A percentile compares a stretch with the other conserved stretches of the same genome.
Conservation (phyloP, 1,140 invertebrate species). For the Penaeus chinensis region DNA sequence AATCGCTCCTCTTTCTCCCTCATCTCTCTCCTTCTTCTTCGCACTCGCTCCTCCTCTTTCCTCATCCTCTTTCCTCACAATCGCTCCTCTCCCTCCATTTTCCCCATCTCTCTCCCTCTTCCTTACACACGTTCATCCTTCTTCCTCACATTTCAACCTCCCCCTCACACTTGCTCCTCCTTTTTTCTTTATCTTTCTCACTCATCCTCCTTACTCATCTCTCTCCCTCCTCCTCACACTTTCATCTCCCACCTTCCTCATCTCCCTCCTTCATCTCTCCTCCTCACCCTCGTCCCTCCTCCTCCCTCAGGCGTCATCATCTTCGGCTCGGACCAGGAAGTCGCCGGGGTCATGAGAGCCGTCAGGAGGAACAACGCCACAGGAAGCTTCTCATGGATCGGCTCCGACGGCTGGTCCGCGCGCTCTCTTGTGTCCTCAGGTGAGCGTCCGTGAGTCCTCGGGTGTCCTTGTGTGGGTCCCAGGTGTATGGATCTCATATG, state of each 20-base stretch:
- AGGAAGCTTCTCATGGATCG: slow-evolving; percentile 92
- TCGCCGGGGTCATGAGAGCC: slow-evolving; percentile 91
- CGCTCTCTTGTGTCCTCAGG: slow-evolving; percentile 86
- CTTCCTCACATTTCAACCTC: background rate
- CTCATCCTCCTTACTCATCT: background rate
- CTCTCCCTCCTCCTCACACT: background rate
- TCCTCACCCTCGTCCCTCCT: background rate
- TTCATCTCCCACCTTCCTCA: no score
- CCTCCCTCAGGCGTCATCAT: slow-evolving; percentile 85
- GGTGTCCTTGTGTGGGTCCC: no score
- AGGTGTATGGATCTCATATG: no score
- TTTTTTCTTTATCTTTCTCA: background rate
- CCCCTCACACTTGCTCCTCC: background rate
- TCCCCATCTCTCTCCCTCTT: background rate
- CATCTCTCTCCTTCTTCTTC: no score
- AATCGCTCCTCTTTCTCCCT: no score
- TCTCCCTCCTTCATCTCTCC: background rate
- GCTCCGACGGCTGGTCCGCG: slow-evolving; percentile 92
- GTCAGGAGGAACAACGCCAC: slow-evolving; percentile 86
- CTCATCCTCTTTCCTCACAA: background rate
- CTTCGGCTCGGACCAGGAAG: slow-evolving; percentile 96
- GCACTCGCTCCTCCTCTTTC: background rate
- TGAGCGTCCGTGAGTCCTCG: background rate
- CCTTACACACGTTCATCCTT: no score
- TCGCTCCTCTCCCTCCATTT: background rate